A percentile compares a stretch with the other conserved stretches of the same genome.
phyloP scores from a whole-genome alignment of 2,113 vertebrate genomes.

The Xyliphius kryptos region DNA sequence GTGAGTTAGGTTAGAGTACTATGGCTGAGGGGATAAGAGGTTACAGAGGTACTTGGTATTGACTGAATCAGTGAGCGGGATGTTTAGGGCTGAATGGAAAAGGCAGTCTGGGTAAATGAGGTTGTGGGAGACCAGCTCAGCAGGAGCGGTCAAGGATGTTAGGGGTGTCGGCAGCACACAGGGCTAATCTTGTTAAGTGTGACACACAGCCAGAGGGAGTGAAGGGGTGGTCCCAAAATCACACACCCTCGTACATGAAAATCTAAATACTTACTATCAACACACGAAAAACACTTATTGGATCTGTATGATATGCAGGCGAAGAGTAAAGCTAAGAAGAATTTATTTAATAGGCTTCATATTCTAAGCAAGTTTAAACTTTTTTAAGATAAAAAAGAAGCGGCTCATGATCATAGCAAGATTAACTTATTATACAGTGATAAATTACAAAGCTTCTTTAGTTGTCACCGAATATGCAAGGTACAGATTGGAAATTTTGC shows the following conservation, averaged over 20 bases:
- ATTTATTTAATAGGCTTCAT: too few relatives aligned
- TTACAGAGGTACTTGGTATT: constrained; percentile 65
- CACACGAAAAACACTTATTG: constrained; percentile 1
- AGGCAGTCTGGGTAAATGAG: constrained; percentile 31
- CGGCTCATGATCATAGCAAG: too few relatives aligned
- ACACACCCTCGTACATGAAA: neutral
- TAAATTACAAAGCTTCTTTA: too few relatives aligned
- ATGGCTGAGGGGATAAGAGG: constrained; percentile 59
- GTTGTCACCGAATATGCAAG: too few relatives aligned
- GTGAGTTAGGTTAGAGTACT: constrained; percentile 62
- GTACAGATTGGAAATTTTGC: too few relatives aligned
- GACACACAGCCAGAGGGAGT: constrained; percentile 51
- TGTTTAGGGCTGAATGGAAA: constrained; percentile 47
- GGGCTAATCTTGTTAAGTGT: constrained; percentile 74
- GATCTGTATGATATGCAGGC: neutral
- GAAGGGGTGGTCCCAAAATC: constrained; percentile 35
- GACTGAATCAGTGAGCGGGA: constrained; percentile 65
- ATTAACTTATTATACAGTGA: too few relatives aligned
- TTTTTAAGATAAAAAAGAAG: too few relatives aligned
- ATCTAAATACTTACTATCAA: constrained; percentile 14
- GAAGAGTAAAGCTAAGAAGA: neutral
- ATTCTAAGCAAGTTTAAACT: too few relatives aligned
- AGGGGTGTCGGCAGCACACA: constrained; percentile 57
- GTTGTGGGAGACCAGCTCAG: constrained; percentile 61
- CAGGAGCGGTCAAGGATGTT: constrained; percentile 67